phyloP scores from a whole-genome alignment of 2,888 invertebrate genomes.

The Arctia plantaginis region DNA sequence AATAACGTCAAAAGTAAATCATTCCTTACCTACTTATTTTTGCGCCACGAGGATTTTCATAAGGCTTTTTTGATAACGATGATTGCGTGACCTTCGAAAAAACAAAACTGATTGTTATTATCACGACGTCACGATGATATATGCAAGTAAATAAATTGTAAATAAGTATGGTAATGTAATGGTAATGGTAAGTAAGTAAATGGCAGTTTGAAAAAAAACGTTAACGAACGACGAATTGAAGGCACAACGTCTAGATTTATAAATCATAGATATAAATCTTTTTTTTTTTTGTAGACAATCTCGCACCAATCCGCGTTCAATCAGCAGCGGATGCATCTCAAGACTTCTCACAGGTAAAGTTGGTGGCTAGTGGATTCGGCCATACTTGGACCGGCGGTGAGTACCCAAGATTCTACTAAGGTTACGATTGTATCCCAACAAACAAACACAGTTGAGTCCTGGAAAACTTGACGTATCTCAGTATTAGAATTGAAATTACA shows the following conservation, averaged over 20 bases:
- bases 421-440: too few relatives aligned
- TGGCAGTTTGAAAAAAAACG: background rate
- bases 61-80: background rate
- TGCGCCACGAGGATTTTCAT: too few relatives aligned
- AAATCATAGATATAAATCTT: background rate
- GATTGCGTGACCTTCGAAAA: background rate
- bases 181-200: too few relatives aligned
- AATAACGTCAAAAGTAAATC: too few relatives aligned
- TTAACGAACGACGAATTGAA: too few relatives aligned
- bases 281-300: conserved; percentile 50
- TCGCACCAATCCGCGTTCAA: conserved; percentile 71
- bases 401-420: background rate
- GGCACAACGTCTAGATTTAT: too few relatives aligned
- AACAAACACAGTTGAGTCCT: background rate
- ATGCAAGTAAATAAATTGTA: too few relatives aligned
- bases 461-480: background rate
- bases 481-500: too few relatives aligned
- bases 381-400: conserved; percentile 73
- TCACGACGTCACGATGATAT: background rate
- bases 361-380: conserved; percentile 76
- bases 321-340: conserved; percentile 61
- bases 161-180: too few relatives aligned
- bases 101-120: background rate
- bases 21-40: too few relatives aligned
- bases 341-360: conserved; percentile 59